Evolutionary conservation across 2,797 vertebrate species (phyloP), one percentile per base, ranked within the genome.

Genomic region (Pseudomugil tenellus): DNA sequence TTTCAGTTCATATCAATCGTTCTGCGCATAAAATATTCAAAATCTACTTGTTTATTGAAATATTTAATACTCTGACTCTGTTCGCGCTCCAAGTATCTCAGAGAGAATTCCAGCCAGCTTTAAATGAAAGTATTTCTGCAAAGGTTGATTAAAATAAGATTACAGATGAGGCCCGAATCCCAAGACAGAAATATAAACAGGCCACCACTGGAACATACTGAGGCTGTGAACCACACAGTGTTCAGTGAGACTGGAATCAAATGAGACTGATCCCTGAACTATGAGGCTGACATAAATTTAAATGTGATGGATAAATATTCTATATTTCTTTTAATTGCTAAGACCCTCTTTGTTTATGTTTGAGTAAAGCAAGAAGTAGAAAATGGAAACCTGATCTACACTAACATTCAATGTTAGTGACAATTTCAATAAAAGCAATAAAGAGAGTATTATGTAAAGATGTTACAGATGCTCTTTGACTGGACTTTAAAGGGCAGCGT

Each of bases 31-130:
- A 87, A 89, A 90, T 87, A 90, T 92, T 91, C 41, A 89, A 80
- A 83, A 81, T 74, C 65, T 70, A 76, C 82, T 84, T 89, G 87
- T 92, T 91, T 89, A 85, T 85, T 91, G 75, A 91, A 93, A 92
- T 93, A 93, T 91, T 92, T 79, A 92, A 81, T n/a, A 55, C 53
- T 23, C 1, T 17, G 2, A 43, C 86, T 87, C 66, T 81, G 70
- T 86, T 84, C 58, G 4, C 48, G 71, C 78, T 87, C 75, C 80
- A 83, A 88, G 87, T 82, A 64, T 76, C 77, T 74, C 71, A 0
- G 6, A 57, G 81, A 86, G 69, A 48, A 48, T 67, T 67, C 19
- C 23, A 11, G 62, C 32, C 35, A 4, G 57, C 41, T 56, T 56
- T 69, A 64, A 81, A 79, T 85, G 56, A 65, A 80, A 83, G 60